phyloP scores from a whole-genome alignment of 2,888 invertebrate genomes.

The Lasioglossum figueresi region DNA sequence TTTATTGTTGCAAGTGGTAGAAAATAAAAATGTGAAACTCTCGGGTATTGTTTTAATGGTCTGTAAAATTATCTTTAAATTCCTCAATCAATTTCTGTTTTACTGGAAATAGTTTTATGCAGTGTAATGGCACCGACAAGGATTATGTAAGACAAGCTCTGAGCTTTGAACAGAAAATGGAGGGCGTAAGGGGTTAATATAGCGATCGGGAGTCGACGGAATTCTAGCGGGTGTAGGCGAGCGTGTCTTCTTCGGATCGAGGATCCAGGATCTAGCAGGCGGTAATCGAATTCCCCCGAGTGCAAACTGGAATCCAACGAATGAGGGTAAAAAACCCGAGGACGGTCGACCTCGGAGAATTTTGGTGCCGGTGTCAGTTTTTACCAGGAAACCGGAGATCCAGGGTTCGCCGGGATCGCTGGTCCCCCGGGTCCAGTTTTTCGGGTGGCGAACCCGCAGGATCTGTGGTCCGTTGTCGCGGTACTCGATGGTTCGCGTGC shows the following conservation, averaged over 20 bases:
- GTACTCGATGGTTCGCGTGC: slow-evolving; percentile 68
- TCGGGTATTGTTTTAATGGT: too few species aligned
- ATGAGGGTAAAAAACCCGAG: slow-evolving; percentile 32
- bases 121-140: too few species aligned
- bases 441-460: slow-evolving; percentile 41
- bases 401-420: slow-evolving; percentile 24
- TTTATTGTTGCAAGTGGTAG: not conserved
- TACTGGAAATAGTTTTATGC: not conserved
- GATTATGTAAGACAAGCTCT: not conserved
- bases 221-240: not conserved
- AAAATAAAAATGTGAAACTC: too few species aligned
- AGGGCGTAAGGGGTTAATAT: not conserved
- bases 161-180: not conserved
- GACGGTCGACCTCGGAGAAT: slow-evolving; percentile 45
- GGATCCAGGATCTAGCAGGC: not conserved
- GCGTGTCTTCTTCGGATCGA: not conserved
- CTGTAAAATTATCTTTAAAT: too few species aligned
- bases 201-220: not conserved
- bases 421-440: slow-evolving; percentile 42
- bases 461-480: slow-evolving; percentile 64
- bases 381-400: slow-evolving; percentile 56
- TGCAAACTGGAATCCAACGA: slow-evolving; percentile 43
- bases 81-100: not conserved
- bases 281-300: slow-evolving; percentile 33
- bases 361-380: slow-evolving; percentile 50